A percentile compares a stretch with the other conserved stretches of the same genome.
Conservation (phyloP, 1,140 invertebrate genomes). For the Lepidotrigona ventralis region DNA sequence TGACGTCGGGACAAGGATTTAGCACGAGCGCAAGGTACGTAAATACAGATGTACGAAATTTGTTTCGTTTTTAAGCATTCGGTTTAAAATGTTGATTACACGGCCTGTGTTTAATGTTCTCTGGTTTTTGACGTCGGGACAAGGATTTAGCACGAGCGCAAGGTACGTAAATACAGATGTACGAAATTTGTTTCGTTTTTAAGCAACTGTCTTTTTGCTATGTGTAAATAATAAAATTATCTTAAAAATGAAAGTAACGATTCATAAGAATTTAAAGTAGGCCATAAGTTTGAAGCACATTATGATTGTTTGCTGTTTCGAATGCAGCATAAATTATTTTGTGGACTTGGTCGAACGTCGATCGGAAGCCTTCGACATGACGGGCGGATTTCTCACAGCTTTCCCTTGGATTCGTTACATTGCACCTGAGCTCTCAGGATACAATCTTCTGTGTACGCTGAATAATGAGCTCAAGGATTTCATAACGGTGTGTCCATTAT, state of each 20-base stretch:
- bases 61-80: neutral
- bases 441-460: no score
- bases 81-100: constrained; percentile 78
- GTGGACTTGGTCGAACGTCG: constrained; percentile 80
- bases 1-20: constrained; percentile 84
- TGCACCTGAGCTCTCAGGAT: no score
- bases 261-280: neutral
- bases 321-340: constrained; percentile 37
- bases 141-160: constrained; percentile 74
- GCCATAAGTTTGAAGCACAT: neutral
- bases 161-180: constrained; percentile 58
- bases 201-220: neutral
- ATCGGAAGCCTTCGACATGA: constrained; percentile 85
- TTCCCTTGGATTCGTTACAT: constrained; percentile 86
- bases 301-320: neutral
- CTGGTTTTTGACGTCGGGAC: constrained; percentile 87
- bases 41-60: no score
- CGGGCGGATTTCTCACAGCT: constrained; percentile 84
- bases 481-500: no score
- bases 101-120: constrained; percentile 87
- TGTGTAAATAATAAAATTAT: neutral
- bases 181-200: neutral
- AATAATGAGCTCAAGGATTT: no score
- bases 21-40: constrained; percentile 67
- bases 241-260: neutral